Percentiles rank a stretch among this genome's conserved stretches.
Evolutionary conservation across 2,113 vertebrate genomes (phyloP).

Genomic region (Vireo altiloquus): DNA sequence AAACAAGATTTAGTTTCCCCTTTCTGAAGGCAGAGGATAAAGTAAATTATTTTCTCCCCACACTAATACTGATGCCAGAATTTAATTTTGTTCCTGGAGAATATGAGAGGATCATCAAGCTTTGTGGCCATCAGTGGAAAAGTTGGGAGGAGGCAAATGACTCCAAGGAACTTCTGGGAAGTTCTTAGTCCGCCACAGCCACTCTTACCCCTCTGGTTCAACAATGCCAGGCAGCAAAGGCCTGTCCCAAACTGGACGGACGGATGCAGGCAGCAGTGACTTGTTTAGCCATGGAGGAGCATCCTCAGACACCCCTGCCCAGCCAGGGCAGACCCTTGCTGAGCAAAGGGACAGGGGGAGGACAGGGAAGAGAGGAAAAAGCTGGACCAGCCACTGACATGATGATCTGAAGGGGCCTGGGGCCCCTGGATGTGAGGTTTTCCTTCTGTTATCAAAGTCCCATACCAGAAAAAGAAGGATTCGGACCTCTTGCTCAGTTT

Average conservation of each 20-base stretch:
- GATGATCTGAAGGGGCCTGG: too few relatives aligned
- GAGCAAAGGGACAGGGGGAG: not conserved
- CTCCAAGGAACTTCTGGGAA: not conserved
- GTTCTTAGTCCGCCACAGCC: not conserved
- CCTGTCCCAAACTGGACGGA: rapidly evolving
- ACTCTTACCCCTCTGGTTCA: not conserved
- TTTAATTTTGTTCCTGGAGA: not conserved
- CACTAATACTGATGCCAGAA: not conserved
- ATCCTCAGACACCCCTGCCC: not conserved
- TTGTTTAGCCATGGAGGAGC: not conserved
- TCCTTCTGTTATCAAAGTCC: too few relatives aligned
- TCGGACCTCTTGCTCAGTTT: too few relatives aligned
- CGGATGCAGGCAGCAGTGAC: not conserved
- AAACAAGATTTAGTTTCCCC: not conserved
- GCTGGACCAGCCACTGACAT: not conserved
- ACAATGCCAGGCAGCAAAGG: not conserved
- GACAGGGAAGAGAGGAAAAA: not conserved
- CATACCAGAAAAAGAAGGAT: too few relatives aligned
- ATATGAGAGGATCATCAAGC: not conserved
- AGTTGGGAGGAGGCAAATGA: not conserved
- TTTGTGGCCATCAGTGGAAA: not conserved
- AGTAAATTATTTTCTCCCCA: not conserved
- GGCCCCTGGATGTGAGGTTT: too few relatives aligned
- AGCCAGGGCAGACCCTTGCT: not conserved
- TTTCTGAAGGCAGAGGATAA: not conserved